Evolutionary conservation across 1,140 invertebrate species (phyloP).

Genomic region (Phenacoccus solenopsis): DNA sequence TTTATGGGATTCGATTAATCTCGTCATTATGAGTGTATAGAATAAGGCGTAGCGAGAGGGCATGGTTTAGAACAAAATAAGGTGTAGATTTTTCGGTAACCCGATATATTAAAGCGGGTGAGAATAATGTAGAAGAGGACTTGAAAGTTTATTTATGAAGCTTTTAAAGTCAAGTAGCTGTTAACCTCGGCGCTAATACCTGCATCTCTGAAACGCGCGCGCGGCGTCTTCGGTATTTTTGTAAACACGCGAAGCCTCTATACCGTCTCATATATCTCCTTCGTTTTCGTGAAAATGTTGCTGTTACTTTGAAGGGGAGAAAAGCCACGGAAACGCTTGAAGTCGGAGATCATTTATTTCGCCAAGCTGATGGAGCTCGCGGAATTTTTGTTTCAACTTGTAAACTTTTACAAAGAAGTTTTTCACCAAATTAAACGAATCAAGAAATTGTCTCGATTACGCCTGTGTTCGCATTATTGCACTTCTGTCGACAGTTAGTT

Average conservation of each 20-base stretch:
- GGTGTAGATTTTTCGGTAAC: neutral
- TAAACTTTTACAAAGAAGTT: too few species aligned
- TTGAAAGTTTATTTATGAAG: conserved; percentile 3
- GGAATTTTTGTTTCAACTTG: too few species aligned
- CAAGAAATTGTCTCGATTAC: too few species aligned
- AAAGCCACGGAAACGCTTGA: neutral
- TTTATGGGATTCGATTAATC: neutral
- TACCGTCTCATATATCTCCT: neutral
- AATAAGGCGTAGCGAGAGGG: neutral
- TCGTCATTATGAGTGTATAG: neutral
- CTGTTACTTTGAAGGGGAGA: neutral
- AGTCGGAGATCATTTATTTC: neutral
- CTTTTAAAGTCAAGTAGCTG: neutral
- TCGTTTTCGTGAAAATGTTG: neutral
- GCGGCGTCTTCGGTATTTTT: neutral
- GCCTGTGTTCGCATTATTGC: too few species aligned
- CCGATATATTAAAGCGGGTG: neutral
- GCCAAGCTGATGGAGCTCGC: neutral
- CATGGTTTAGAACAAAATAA: too few species aligned
- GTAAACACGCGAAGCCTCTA: neutral
- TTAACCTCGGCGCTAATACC: neutral
- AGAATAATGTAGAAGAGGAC: neutral
- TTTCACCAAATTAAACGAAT: too few species aligned
- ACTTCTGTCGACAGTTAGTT: too few species aligned
- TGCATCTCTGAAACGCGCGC: too few species aligned